A percentile compares a stretch with the other conserved stretches of the same genome.
These are phyloP conservation scores for Cerceris ruficornis DNA, from an alignment of 2,888 invertebrate genomes.

Conservation along the genomic window DNA sequence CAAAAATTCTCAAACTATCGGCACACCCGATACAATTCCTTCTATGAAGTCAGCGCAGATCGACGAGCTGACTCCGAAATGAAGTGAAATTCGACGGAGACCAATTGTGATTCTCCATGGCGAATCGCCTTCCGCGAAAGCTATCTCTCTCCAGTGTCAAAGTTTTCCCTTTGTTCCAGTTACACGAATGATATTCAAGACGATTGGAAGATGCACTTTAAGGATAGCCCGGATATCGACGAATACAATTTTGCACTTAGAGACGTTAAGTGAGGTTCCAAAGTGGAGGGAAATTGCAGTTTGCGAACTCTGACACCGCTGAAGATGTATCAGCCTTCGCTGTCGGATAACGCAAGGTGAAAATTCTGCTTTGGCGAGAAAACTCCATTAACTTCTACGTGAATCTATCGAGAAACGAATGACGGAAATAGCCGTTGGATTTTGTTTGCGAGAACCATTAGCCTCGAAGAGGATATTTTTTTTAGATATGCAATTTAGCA, in stretches of 20 bases:
- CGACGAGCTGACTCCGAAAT: conserved; percentile 62
- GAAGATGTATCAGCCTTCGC: neutral
- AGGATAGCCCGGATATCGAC: neutral
- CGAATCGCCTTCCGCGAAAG: conserved; percentile 42
- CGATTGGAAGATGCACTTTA: conserved; percentile 2
- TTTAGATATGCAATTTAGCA: too few species aligned
- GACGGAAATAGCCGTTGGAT: neutral
- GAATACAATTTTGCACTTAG: neutral
- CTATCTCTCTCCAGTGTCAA: conserved; percentile 31
- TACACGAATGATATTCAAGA: conserved; percentile 43
- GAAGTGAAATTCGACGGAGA: conserved; percentile 65
- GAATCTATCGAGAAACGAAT: neutral
- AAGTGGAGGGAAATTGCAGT: neutral
- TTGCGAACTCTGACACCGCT: neutral
- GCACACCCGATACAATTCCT: conserved; percentile 21
- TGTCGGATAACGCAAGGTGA: conserved; percentile 17
- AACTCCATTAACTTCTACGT: neutral
- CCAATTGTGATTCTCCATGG: conserved; percentile 60
- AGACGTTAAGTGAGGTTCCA: too few species aligned
- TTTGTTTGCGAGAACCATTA: conserved; percentile 12
- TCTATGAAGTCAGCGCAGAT: conserved; percentile 41
- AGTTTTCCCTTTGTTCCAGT: conserved; percentile 57
- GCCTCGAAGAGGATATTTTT: conserved; percentile 3
- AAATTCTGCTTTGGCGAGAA: conserved; percentile 5
- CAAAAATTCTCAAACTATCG: too few species aligned